Evolutionary conservation across 1,140 invertebrate species (phyloP).

Genomic region (Triops cancriformis): DNA sequence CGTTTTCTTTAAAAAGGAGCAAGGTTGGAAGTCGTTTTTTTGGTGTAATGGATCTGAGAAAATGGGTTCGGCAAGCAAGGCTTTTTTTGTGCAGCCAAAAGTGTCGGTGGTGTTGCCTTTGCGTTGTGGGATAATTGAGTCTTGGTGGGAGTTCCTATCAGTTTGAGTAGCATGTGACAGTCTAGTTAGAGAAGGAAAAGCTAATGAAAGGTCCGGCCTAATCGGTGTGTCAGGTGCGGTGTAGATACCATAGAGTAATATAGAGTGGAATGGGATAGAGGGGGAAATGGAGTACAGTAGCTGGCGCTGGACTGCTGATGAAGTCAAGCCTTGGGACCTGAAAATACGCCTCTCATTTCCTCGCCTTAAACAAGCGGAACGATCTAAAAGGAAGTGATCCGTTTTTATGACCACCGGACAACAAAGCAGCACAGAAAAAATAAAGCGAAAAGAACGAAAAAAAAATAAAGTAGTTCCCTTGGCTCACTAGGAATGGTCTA

Average conservation of each 20-base stretch:
- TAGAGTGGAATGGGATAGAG: not conserved
- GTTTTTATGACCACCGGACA: not conserved
- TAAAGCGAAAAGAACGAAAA: not conserved
- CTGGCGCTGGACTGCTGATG: not conserved
- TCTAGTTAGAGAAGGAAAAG: slow-evolving; percentile 14
- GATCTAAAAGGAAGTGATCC: slow-evolving; percentile 10
- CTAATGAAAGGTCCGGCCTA: not conserved
- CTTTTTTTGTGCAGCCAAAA: too few relatives aligned
- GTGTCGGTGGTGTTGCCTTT: not conserved
- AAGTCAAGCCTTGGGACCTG: not conserved
- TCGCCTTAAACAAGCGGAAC: slow-evolving; percentile 6
- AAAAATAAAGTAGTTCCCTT: not conserved
- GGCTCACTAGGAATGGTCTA: not conserved
- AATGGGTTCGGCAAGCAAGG: too few relatives aligned
- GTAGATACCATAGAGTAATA: not conserved
- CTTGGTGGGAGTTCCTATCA: slow-evolving; percentile 11
- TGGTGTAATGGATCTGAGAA: too few relatives aligned
- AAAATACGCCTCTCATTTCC: slow-evolving; percentile 10
- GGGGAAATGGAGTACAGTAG: not conserved
- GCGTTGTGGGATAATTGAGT: slow-evolving; percentile 12
- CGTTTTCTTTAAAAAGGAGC: too few relatives aligned
- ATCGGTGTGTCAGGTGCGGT: slow-evolving; percentile 3
- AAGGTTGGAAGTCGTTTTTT: too few relatives aligned
- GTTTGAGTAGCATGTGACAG: slow-evolving; percentile 13
- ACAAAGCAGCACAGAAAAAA: not conserved